Base-by-base conservation (phyloP, 2,888 invertebrate species). In the Harpalus rufipes region DNA sequence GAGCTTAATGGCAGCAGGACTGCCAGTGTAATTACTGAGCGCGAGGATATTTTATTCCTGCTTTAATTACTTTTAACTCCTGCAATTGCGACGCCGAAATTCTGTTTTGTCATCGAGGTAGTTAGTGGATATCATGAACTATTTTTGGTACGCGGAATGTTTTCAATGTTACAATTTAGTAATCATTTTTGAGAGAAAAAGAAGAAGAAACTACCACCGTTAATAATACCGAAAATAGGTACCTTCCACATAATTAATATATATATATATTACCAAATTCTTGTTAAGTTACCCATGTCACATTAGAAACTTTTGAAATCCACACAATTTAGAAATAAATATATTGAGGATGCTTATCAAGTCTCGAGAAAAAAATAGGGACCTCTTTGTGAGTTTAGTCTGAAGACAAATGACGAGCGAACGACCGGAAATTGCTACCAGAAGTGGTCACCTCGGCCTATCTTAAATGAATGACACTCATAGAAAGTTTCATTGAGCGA, bases 361-460 rank as follows among this genome's bases (percentile, higher is more conserved):
- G 44, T 7, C 12, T 12, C 4, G 12, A 10, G 44, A 51, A 51
- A 51, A 61, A 61, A 61, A 10, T 59, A 12, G 14, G 6, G 59
- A 7, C 59, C 61, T 61, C 21, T 32, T 21, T 65, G 39, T 7
- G 39, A 6, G 68, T 68, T n/a, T 12, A 65, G 25, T 7, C 81
- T 32, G 14, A 74, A 85, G 85, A 85, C 85, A 85, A 85, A 85
- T 85, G 85, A 85, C 85, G 80, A 81, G 61, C 85, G 85, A 85
- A 85, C 68, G 68, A 74, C 81, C 68, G 85, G 85, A 85, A 85
- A 85, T 85, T 81, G 81, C 85, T 80, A 61, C 74, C 72, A 51
- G 81, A 51, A 81, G 21, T 65, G n/a, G 63, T 81, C 65, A 51
- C 51, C 81, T 81, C 72, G 6, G 65, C 79, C 32, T 79, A 39